Base-by-base conservation (phyloP, 2,113 vertebrate genomes). In the Ophiodon elongatus region DNA sequence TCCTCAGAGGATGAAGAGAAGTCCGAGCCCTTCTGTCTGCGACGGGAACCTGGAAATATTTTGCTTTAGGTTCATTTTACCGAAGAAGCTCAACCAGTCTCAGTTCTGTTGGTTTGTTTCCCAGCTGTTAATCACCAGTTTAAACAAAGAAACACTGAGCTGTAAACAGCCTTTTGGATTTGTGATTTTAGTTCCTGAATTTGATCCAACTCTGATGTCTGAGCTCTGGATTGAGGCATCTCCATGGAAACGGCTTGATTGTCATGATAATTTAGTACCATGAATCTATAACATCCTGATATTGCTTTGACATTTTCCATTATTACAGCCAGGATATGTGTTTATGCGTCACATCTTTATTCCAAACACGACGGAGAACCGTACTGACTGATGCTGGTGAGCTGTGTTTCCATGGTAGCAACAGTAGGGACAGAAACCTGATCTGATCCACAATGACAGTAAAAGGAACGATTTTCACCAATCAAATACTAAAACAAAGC, bases 1-100 rank as follows among this genome's bases (percentile, higher is more conserved):
- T 99, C 98, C 80, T 99, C 98, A 3, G 97, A 99, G 68, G 98
- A 98, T 31, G 98, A 99, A 9, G 97, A 97, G 91, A 96, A 97
- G 93, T 98, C 98, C 1, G 97, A 97, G 84, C 96, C 96, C 91
- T 97, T 98, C 77, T 95, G 96, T 91, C 96, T 95, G 85, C 95
- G 93, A 69, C 95, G 96, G 1, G 96, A 93, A 86, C 93, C 98
- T 98, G 93, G 5, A 8, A 4, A 93, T 85, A 86, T 79, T 50
- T 27, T 0, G 19, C 25, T 43, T 50, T 33, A 0, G 19, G n/a
- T 54, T 33, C 0, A 56, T 35, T 69, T 74, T 9, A 50, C 13
- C 13, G 27, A 59, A 57, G 62, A 56, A 17, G 8, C 25, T 60
- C 6, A 29, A 27, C 27, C 19, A n/a, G 21, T 54, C 14, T 45